These are phyloP conservation scores for Lutjanus campechanus DNA, from an alignment of 2,797 vertebrate species.

Conservation along the genomic window DNA sequence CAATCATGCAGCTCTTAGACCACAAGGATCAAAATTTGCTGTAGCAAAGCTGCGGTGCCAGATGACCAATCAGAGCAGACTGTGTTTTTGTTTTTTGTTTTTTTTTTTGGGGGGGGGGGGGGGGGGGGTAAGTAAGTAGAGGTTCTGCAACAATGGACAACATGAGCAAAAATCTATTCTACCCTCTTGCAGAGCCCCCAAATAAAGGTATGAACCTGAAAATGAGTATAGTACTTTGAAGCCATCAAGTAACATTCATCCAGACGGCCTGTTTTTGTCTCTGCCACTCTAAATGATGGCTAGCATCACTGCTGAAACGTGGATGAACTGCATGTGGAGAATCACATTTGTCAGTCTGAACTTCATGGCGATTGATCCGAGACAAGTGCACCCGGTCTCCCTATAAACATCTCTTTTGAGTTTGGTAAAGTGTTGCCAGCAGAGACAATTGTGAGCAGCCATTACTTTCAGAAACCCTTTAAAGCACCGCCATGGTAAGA, in stretches of 20 bases:
- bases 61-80: too few species aligned
- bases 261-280: not conserved
- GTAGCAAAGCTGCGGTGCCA: too few species aligned
- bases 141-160: too few species aligned
- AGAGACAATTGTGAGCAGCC: conserved; percentile 40
- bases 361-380: conserved; percentile 26
- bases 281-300: conserved; percentile 22
- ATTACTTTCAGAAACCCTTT: conserved; percentile 35
- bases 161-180: too few species aligned
- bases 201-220: too few species aligned
- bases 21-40: too few species aligned
- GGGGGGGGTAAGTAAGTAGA: too few species aligned
- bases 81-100: too few species aligned
- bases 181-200: too few species aligned
- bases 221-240: not conserved
- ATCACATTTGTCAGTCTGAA: conserved; percentile 33
- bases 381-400: not conserved
- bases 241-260: conserved; percentile 15
- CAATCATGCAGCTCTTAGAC: too few species aligned
- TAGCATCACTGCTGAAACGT: conserved; percentile 1
- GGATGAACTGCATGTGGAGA: conserved; percentile 18
- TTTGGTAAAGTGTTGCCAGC: conserved; percentile 23
- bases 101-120: too few species aligned
- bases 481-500: conserved; percentile 27
- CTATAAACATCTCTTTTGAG: conserved; percentile 28